Conservation (phyloP, 1,140 invertebrate genomes). For the Monomorium pharaonis region DNA sequence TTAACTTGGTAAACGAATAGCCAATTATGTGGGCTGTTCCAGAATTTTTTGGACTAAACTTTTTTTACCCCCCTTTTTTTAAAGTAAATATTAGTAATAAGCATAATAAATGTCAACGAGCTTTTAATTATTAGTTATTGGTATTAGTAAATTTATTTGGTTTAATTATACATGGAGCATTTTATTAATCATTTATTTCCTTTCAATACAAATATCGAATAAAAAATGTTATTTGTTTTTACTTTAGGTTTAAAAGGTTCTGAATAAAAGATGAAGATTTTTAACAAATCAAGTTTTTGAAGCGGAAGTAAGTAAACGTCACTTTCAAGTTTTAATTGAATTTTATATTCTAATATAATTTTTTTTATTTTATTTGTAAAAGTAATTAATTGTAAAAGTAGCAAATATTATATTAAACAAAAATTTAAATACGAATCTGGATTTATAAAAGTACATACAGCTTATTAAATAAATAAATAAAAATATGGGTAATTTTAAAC, state of each 20-base stretch:
- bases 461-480: too few relatives aligned
- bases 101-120: not conserved
- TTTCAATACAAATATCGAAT: not conserved
- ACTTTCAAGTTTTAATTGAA: not conserved
- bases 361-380: not conserved
- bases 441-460: not conserved
- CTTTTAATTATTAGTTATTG: not conserved
- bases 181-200: not conserved
- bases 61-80: not conserved
- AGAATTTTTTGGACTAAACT: not conserved
- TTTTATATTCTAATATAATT: not conserved
- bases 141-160: not conserved
- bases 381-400: not conserved
- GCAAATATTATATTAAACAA: not conserved
- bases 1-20: constrained; percentile 10
- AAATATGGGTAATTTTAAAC: not conserved
- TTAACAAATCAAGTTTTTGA: not conserved
- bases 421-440: not conserved
- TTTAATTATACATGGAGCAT: not conserved
- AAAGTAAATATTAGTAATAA: not conserved
- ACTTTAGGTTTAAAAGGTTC: not conserved
- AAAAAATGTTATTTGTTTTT: not conserved
- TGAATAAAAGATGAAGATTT: not conserved
- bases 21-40: not conserved
- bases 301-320: not conserved